Base-by-base conservation (phyloP, 2,888 invertebrate species). In the Brachylomia viminalis region DNA sequence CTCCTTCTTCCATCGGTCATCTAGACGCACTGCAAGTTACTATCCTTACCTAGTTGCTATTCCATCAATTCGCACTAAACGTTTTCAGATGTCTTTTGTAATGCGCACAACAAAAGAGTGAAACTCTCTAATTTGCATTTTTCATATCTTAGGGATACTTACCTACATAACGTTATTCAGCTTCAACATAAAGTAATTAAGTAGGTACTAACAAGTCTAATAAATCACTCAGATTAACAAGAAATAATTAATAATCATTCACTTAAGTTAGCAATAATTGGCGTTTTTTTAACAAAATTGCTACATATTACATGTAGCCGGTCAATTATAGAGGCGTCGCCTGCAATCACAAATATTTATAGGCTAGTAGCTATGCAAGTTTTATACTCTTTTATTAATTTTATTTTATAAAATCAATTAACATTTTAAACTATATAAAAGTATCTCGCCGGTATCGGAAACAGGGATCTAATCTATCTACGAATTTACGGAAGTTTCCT, bases 151-250 rank as follows among this genome's bases (percentile, higher is more conserved):
- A 38, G 8, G 38, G 7, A 42, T 59, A 54, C 13, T 2, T 23
- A 23, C 15, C 1, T 27, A 47, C 1, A 47, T 33, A 42, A n/a
- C 0, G 38, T 20, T 30, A 73, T 45, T 56, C 17, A 13, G 23
- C 27, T 33, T n/a, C 11, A 45, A 56, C 66, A 52, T 66, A 56
- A 56, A 49, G 33, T 56, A 68, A 79, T 64, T 59, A 64, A 30
- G 11, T 59, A 64, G 27, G 11, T 17, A n/a, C 59, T 23, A 30
- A 76, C 38, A 42, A 38, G 15, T 27, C 0, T 33, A 58, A 80
- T 80, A 68, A 81, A 79, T 81, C 84, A 66, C 45, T 73, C 33
- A 20, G 2, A 15, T 10, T 20, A 38, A 58, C 66, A 79, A 64
- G 64, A 65, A 72, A 56, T 61, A 72, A 84, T 84, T 73, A 72